Conservation (phyloP, 2,797 vertebrate genomes). For the Xenentodon cancila region DNA sequence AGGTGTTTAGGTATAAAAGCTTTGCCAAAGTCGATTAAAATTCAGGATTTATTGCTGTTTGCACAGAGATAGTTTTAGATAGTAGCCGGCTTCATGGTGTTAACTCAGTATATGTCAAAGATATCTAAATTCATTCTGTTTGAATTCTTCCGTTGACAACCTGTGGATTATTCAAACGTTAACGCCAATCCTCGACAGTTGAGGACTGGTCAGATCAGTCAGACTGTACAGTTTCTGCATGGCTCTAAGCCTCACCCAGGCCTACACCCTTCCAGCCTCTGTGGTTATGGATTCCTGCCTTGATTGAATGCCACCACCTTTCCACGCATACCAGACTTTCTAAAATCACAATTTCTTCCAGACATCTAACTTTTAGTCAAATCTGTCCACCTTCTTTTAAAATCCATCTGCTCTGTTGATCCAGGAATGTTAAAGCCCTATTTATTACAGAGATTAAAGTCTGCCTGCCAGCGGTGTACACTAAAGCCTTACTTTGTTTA, state of each 20-base stretch:
- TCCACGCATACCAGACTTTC: slow-evolving; percentile 29
- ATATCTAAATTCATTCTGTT: no score
- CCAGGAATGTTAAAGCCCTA: slow-evolving; percentile 78
- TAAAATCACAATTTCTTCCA: slow-evolving; percentile 31
- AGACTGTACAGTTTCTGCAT: background rate
- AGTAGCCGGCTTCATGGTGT: no score
- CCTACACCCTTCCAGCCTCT: background rate
- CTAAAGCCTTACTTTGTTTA: slow-evolving; percentile 49
- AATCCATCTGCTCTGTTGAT: slow-evolving; percentile 51
- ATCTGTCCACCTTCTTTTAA: slow-evolving; percentile 5
- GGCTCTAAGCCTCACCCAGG: background rate
- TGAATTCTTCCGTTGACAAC: no score
- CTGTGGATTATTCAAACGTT: background rate
- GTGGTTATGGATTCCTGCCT: slow-evolving; percentile 9
- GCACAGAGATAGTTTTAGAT: no score
- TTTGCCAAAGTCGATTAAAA: no score
- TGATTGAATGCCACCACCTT: background rate
- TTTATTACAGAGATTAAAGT: slow-evolving; percentile 56
- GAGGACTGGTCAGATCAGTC: background rate
- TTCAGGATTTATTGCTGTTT: no score
- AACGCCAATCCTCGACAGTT: background rate
- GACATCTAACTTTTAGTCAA: slow-evolving; percentile 9
- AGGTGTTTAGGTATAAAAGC: no score
- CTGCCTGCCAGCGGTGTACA: slow-evolving; percentile 41
- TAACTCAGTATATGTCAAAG: no score